phyloP scores from a whole-genome alignment of 2,797 vertebrate species.

The Myotis planiceps region DNA sequence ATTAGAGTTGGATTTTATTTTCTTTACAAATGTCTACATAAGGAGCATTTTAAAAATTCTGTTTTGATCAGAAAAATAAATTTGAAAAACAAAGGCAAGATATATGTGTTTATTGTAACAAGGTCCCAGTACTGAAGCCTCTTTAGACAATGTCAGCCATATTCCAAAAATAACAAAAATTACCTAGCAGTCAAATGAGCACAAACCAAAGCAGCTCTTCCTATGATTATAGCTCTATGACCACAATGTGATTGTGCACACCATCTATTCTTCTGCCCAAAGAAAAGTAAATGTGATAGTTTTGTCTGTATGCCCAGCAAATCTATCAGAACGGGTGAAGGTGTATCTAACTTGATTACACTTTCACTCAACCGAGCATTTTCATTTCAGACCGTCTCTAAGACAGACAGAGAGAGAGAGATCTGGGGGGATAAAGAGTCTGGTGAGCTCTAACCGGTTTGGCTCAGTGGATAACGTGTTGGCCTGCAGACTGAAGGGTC shows the following conservation, averaged over 20 bases:
- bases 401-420: neutral
- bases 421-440: neutral
- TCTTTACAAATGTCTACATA: neutral
- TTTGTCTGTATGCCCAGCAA: neutral
- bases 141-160: neutral
- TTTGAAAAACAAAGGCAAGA: neutral
- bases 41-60: neutral
- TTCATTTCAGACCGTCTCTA: neutral
- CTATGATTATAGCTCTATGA: rapidly evolving
- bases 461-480: too few relatives aligned
- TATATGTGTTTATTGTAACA: too few relatives aligned
- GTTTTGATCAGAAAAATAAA: neutral
- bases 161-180: neutral
- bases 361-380: neutral
- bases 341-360: neutral
- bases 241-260: rapidly evolving
- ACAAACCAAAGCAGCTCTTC: neutral
- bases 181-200: neutral
- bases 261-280: neutral
- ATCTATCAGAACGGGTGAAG: neutral
- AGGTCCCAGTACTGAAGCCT: neutral
- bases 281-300: neutral
- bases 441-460: too few relatives aligned
- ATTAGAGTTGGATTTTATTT: neutral
- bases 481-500: too few relatives aligned